phyloP scores from a whole-genome alignment of 1,140 invertebrate species.

The Leptinotarsa defecta region DNA sequence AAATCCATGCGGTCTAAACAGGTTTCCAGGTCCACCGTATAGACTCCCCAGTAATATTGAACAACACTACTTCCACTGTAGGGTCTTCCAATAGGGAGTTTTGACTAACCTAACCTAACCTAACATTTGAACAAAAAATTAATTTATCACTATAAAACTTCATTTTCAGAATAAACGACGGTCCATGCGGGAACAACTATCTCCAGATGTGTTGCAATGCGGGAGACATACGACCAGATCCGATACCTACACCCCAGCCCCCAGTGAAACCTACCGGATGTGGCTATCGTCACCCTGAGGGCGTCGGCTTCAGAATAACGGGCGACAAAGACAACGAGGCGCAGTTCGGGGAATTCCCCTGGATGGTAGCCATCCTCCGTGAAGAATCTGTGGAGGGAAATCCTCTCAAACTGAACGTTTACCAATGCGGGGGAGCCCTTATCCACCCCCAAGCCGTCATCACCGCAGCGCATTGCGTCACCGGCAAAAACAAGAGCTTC shows the following conservation, averaged over 20 bases:
- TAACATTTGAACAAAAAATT: too few relatives aligned
- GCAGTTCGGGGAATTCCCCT: constrained; percentile 78
- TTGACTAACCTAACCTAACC: too few relatives aligned
- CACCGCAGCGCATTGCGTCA: constrained; percentile 72
- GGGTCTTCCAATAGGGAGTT: too few relatives aligned
- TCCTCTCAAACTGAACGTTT: constrained; percentile 64
- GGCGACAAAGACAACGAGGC: constrained; percentile 65
- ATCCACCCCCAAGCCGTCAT: constrained; percentile 73
- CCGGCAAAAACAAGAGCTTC: constrained; percentile 53
- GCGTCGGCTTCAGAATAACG: constrained; percentile 71
- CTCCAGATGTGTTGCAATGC: constrained; percentile 68
- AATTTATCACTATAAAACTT: too few relatives aligned
- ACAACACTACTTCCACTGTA: too few relatives aligned
- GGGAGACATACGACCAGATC: constrained; percentile 46
- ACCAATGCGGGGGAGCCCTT: constrained; percentile 77
- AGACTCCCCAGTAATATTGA: too few relatives aligned
- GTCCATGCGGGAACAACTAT: constrained; percentile 65
- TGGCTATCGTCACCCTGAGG: constrained; percentile 65
- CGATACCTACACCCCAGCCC: constrained; percentile 46
- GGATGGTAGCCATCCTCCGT: constrained; percentile 80
- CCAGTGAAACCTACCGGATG: constrained; percentile 56
- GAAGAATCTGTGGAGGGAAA: constrained; percentile 61
- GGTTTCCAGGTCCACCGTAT: too few relatives aligned
- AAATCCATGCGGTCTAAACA: too few relatives aligned
- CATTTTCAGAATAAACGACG: constrained; percentile 56